Base-by-base conservation (phyloP, 1,140 invertebrate species). In the Zaprionus davidi region DNA sequence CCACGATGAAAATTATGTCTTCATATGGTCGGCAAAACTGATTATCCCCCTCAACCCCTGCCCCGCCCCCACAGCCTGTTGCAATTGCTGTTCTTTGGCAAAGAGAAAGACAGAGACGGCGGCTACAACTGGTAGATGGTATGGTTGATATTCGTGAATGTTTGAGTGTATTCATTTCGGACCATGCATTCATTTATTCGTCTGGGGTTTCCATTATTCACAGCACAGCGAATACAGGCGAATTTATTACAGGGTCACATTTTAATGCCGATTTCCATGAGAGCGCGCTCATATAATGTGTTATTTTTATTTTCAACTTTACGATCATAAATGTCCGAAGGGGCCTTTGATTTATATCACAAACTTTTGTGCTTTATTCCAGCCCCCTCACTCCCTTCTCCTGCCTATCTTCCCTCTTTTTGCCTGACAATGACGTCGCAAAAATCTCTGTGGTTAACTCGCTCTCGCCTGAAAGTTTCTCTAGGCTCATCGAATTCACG, bases 291-390 rank as follows among this genome's bases (percentile, higher is more conserved):
- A 44, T 68, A 59, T 74, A 62, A 82, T 86, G 73, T 69, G 44
- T 76, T 41, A 71, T 86, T 82, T 87, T 77, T 77, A 80, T 86
- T 82, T 83, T 81, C 81, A 87, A 82, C 85, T 91, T 90, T 91
- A 87, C 81, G 82, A 91, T 90, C 85, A 87, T 91, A 91, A 91
- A 91, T 90, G 90, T 91, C 90, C 81, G 57, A 78, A 80, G 86
- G 65, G 75, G 86, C 57, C 38, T 90, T 88, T 92, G 90, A 92
- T 92, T 92, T 91, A 92, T 81, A 58, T 53, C 70, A 44, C 63
- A 87, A 91, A 90, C 82, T 84, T 87, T 90, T 84, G 73, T 76
- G 63, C 57, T 87, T 64, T 72, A 41, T 71, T 7, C 22, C 59
- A 15, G 7, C 12, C 12, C 41, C 41, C 7, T 2, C 38, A 15